These are phyloP conservation scores for Esox lucius DNA, from an alignment of 2,797 vertebrate species.

Conservation along the genomic window DNA sequence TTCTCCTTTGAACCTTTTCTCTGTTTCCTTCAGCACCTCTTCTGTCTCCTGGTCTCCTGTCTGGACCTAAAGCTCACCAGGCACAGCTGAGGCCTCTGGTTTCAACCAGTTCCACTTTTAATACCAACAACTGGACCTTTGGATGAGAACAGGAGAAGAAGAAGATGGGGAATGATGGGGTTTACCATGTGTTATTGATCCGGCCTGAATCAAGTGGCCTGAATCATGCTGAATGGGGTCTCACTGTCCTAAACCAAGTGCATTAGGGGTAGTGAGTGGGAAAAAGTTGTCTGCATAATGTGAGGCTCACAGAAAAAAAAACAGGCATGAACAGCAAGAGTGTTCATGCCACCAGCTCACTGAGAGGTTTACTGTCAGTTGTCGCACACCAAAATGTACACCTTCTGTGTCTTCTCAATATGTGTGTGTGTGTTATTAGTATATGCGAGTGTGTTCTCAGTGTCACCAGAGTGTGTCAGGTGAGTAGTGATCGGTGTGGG, in stretches of 20 bases:
- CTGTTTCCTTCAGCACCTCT: not conserved
- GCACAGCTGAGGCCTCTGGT: not conserved
- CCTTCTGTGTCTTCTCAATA: not conserved
- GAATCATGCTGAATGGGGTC: not conserved
- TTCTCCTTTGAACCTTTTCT: not conserved
- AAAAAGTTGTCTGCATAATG: not conserved
- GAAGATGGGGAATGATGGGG: not conserved
- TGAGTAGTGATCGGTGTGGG: constrained; percentile 57
- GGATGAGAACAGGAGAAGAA: not conserved
- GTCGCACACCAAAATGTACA: not conserved
- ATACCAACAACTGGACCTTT: not conserved
- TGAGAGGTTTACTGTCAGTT: not conserved
- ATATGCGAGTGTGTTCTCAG: not conserved
- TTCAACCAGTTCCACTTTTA: not conserved
- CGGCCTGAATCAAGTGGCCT: not conserved
- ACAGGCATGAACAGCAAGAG: not conserved
- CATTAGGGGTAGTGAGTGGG: constrained; percentile 5
- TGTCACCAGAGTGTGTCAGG: constrained; percentile 50
- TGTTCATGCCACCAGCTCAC: not conserved
- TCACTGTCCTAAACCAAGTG: not conserved
- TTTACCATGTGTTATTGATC: not conserved
- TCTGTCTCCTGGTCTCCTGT: not conserved
- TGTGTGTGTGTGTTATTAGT: not conserved
- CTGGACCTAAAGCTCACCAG: not conserved
- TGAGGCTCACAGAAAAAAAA: constrained; percentile 2